Evolutionary conservation across 2,888 invertebrate genomes (phyloP), one percentile per base, ranked within the genome.

Genomic region (Sinodicranocentrus sp.): DNA sequence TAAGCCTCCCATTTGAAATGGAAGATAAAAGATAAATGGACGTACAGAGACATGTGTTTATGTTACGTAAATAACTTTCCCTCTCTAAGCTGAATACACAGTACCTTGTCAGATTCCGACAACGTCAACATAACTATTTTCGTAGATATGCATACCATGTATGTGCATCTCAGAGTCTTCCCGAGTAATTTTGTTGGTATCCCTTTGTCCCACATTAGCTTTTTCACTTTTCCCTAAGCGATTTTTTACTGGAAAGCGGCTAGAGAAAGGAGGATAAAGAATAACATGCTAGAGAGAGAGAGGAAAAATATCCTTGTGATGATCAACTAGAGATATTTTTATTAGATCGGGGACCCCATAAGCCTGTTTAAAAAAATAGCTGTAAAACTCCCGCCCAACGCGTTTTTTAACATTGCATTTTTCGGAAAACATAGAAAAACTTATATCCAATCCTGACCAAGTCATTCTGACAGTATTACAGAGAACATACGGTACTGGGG

Each of bases 251-350:
- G 26, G 3, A 3, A 10, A 44, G n/a, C n/a, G 48, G 48, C 48
- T 52, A 33, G 33, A 33, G 33, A 33, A 33, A 19, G 1, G n/a
- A 8, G n/a, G 52, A 8, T 1, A 17, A 48, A n/a, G 3, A n/a
- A 48, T n/a, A n/a, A n/a, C 57, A 23, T 25, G 25, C 21, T 23
- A n/a, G n/a, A n/a, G n/a, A n/a, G n/a, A n/a, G n/a, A n/a, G n/a
- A n/a, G n/a, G n/a, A n/a, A n/a, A n/a, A n/a, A n/a, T n/a, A 57
- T 57, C 23, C 21, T 57, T 44, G 61, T 73, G 73, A 61, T 61
- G 73, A 73, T 73, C 73, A 73, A 73, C 44, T 10, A 26, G 73
- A 73, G 61, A 59, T 73, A 73, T 48, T 73, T 61, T 73, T 73
- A 73, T 73, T 73, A 44, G 73, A 73, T 61, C 61, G 59, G 10